A percentile compares a stretch with the other conserved stretches of the same genome.
These are phyloP conservation scores for Microctonus aethiopoides DNA, from an alignment of 2,888 invertebrate species.

Conservation along the genomic window DNA sequence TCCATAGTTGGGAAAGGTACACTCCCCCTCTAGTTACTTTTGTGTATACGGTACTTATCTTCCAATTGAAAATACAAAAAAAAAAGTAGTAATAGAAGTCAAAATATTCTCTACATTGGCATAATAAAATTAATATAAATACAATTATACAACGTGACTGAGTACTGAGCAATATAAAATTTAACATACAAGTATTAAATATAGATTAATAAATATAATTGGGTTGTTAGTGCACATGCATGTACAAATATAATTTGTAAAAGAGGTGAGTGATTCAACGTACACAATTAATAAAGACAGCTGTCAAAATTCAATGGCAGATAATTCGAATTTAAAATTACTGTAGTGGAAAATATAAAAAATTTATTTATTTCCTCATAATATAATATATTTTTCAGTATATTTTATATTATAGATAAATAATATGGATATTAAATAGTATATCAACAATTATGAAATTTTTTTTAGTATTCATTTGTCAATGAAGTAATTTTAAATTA, in stretches of 20 bases:
- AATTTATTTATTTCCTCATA: background rate
- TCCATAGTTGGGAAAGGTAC: conserved; percentile 34
- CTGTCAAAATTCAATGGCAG: conserved; percentile 26
- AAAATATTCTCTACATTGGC: background rate
- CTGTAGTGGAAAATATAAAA: background rate
- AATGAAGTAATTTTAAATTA: background rate
- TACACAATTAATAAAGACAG: conserved; percentile 27
- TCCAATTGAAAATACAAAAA: background rate
- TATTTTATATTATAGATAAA: background rate
- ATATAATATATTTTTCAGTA: background rate
- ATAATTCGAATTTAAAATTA: background rate
- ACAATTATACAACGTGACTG: background rate
- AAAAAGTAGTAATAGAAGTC: background rate
- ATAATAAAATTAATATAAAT: background rate
- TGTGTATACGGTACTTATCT: conserved; percentile 17
- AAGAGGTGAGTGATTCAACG: conserved; percentile 27
- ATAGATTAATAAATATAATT: background rate
- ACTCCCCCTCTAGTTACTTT: conserved; percentile 5
- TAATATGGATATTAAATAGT: no score
- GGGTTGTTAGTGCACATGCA: conserved; percentile 10
- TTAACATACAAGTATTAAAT: conserved; percentile 19
- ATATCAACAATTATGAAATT: background rate
- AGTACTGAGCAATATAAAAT: background rate
- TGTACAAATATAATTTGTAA: background rate
- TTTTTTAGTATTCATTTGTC: background rate